These are phyloP conservation scores for Zaprionus lachaisei DNA, from an alignment of 1,140 invertebrate species.

Conservation along the genomic window DNA sequence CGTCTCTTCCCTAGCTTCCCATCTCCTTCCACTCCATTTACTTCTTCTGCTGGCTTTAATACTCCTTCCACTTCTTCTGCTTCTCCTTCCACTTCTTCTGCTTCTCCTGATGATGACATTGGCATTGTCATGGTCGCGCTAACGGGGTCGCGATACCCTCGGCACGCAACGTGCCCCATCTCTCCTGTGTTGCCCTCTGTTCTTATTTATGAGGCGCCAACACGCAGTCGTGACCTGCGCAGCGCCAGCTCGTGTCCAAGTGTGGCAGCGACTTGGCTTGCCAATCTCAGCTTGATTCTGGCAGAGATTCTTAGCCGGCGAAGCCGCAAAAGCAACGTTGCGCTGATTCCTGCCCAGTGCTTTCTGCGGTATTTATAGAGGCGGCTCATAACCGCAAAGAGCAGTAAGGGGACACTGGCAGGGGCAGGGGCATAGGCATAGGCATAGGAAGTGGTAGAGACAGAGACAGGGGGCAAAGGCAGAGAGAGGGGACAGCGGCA, in stretches of 20 bases:
- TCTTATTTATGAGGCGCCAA: slow-evolving; percentile 66
- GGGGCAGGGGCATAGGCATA: background rate
- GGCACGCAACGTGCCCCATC: slow-evolving; percentile 54
- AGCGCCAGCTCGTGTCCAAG: background rate
- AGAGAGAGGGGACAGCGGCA: background rate
- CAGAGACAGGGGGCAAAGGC: background rate
- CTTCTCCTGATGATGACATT: slow-evolving; percentile 2
- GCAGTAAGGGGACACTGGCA: background rate
- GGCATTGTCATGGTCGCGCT: slow-evolving; percentile 9
- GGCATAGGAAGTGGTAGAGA: background rate
- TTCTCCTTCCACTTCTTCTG: background rate
- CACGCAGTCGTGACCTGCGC: slow-evolving; percentile 44
- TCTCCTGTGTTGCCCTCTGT: background rate
- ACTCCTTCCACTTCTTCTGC: background rate
- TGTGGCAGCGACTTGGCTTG: background rate
- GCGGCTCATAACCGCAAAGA: slow-evolving; percentile 33
- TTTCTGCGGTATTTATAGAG: slow-evolving; percentile 35
- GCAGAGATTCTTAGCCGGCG: background rate
- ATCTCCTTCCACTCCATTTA: background rate
- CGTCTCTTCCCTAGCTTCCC: background rate
- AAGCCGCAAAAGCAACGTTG: slow-evolving; percentile 23
- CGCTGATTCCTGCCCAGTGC: slow-evolving; percentile 15
- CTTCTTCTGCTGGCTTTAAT: background rate
- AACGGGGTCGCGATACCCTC: slow-evolving; percentile 14
- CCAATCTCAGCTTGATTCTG: background rate